Conservation (phyloP, 2,888 invertebrate species). For the Pedicia rivosa region DNA sequence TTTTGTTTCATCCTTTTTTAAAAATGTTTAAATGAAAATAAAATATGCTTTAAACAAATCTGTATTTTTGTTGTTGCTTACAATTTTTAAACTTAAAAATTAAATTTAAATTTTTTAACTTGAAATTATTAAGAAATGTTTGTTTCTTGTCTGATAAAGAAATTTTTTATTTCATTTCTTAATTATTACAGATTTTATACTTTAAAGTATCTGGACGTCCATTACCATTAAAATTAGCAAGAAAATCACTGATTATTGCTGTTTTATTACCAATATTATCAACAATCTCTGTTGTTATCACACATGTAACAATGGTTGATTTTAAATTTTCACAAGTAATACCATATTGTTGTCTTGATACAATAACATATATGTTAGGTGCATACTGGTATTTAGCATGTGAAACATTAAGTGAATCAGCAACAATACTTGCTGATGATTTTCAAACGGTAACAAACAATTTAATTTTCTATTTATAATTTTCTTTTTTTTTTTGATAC, state of each 20-base stretch:
- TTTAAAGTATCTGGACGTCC: slow-evolving; percentile 40
- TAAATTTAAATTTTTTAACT: no score
- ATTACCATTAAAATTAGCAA: slow-evolving; percentile 39
- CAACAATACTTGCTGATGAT: slow-evolving; percentile 47
- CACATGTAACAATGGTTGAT: slow-evolving; percentile 53
- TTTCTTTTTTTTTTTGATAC: background rate
- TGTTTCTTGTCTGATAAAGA: slow-evolving; percentile 3
- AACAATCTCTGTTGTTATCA: slow-evolving; percentile 45
- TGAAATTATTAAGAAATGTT: no score
- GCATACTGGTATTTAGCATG: slow-evolving; percentile 58
- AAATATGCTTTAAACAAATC: background rate
- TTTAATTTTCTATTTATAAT: background rate
- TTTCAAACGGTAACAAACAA: slow-evolving; percentile 38
- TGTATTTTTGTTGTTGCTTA: background rate
- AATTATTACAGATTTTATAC: slow-evolving; percentile 37
- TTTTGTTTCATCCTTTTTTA: background rate
- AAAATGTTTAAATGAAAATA: slow-evolving; percentile 3
- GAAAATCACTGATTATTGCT: slow-evolving; percentile 40
- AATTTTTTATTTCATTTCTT: slow-evolving; percentile 3
- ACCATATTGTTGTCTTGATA: slow-evolving; percentile 53
- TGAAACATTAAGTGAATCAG: slow-evolving; percentile 44
- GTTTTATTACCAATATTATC: slow-evolving; percentile 44
- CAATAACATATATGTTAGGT: slow-evolving; percentile 48
- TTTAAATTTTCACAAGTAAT: slow-evolving; percentile 38
- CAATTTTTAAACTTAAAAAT: no score